Conservation (phyloP, 2,797 vertebrate species). For the Oceanodroma leucorhoa region DNA sequence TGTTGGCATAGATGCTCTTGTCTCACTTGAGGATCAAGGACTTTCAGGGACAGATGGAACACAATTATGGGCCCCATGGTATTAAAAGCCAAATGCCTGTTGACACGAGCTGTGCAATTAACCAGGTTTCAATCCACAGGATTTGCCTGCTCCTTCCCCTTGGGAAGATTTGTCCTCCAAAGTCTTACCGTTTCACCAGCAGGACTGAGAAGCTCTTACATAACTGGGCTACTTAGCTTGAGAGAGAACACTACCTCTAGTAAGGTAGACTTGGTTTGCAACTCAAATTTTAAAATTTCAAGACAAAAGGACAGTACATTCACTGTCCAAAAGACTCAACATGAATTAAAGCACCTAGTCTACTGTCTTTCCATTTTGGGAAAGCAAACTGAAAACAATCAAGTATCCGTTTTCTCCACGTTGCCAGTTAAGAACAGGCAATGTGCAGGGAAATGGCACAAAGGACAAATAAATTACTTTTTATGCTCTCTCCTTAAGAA, state of each 20-base stretch:
- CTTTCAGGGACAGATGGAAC: background rate
- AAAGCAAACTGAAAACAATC: background rate
- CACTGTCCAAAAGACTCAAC: background rate
- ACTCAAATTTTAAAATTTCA: background rate
- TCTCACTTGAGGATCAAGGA: background rate
- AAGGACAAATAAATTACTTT: background rate
- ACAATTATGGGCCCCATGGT: background rate
- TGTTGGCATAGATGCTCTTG: background rate
- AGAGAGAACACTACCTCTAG: background rate
- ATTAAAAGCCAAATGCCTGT: background rate
- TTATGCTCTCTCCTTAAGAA: background rate
- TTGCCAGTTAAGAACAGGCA: background rate
- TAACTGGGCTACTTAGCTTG: background rate
- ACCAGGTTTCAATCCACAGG: background rate
- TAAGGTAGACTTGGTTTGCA: background rate
- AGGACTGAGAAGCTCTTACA: background rate
- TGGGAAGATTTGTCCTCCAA: background rate
- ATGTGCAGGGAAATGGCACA: background rate
- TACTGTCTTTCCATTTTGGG: background rate
- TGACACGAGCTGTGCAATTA: background rate
- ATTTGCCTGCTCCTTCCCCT: background rate
- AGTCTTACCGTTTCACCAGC: background rate
- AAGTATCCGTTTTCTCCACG: background rate
- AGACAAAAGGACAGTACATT: background rate
- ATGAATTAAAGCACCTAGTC: background rate